These are phyloP conservation scores for Hemaris fuciformis DNA, from an alignment of 2,888 invertebrate species.

Conservation along the genomic window DNA sequence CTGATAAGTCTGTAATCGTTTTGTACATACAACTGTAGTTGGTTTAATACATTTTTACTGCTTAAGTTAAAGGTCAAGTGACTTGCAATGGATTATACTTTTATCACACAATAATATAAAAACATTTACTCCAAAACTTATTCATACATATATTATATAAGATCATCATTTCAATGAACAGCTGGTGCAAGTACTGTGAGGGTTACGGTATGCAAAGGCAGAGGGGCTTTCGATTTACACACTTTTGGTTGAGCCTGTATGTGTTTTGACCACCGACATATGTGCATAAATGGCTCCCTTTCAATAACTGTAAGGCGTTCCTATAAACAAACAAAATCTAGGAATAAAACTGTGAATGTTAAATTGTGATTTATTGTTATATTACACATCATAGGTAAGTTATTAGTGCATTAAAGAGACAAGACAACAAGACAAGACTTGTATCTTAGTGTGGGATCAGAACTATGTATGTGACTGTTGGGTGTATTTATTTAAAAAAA, in stretches of 20 bases:
- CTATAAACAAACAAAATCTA: slow-evolving; percentile 75
- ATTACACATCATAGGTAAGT: no score
- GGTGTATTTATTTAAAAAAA: no score
- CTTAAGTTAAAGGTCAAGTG: neutral
- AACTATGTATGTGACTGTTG: no score
- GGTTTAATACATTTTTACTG: neutral
- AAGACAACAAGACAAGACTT: no score
- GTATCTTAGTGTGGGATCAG: no score
- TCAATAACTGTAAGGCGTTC: slow-evolving; percentile 83
- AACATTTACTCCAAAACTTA: neutral
- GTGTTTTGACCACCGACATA: slow-evolving; percentile 90
- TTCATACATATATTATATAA: neutral
- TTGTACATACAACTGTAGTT: neutral
- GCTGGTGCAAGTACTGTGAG: slow-evolving; percentile 61
- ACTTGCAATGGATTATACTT: slow-evolving; percentile 6
- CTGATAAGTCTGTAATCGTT: neutral
- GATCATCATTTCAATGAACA: slow-evolving; percentile 46
- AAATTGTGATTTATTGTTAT: no score
- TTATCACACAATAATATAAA: neutral
- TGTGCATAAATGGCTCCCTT: slow-evolving; percentile 85
- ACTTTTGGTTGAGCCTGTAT: slow-evolving; percentile 85
- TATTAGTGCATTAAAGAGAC: no score
- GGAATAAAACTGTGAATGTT: no score
- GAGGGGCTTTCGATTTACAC: slow-evolving; percentile 57
- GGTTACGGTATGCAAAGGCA: slow-evolving; percentile 55